A percentile compares a stretch with the other conserved stretches of the same genome.
Conservation (phyloP, 1,140 invertebrate species). For the Brachionus koreanus region DNA sequence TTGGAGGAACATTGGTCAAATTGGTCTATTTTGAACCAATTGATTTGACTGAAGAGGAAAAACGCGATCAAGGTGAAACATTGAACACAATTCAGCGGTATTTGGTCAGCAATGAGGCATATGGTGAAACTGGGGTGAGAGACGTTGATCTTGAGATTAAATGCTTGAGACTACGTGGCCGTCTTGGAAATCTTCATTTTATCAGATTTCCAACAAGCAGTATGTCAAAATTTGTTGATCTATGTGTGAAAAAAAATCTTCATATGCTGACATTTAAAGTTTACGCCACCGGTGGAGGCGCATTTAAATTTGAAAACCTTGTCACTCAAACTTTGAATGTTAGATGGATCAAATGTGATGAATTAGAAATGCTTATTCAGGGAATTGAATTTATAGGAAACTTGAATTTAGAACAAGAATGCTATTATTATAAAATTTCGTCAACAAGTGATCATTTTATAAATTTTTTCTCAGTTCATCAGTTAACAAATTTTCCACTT, state of each 20-base stretch:
- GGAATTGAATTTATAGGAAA: slow-evolving; percentile 90
- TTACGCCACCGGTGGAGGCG: slow-evolving; percentile 95
- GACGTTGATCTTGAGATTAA: slow-evolving; percentile 91
- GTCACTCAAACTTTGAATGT: slow-evolving; percentile 67
- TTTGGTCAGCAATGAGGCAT: slow-evolving; percentile 88
- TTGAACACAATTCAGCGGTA: slow-evolving; percentile 85
- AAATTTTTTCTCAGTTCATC: not conserved
- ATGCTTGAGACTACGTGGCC: slow-evolving; percentile 64
- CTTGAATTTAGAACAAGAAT: slow-evolving; percentile 76
- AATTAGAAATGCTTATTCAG: slow-evolving; percentile 86
- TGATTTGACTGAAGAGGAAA: slow-evolving; percentile 70
- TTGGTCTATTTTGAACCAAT: slow-evolving; percentile 97
- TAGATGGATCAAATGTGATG: slow-evolving; percentile 88
- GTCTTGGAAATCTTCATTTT: slow-evolving; percentile 85
- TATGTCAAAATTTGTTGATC: slow-evolving; percentile 85
- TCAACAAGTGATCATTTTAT: not conserved
- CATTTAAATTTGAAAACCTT: slow-evolving; percentile 86
- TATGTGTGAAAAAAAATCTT: slow-evolving; percentile 92
- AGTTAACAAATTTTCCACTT: not conserved
- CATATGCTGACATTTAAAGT: slow-evolving; percentile 87
- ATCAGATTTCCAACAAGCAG: slow-evolving; percentile 93
- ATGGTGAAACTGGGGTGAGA: slow-evolving; percentile 86
- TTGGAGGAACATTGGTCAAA: slow-evolving; percentile 93
- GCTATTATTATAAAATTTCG: slow-evolving; percentile 78
- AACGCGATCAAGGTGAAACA: slow-evolving; percentile 72